Conservation (phyloP, 1,140 invertebrate species). For the Drosophila nigrodunni region DNA sequence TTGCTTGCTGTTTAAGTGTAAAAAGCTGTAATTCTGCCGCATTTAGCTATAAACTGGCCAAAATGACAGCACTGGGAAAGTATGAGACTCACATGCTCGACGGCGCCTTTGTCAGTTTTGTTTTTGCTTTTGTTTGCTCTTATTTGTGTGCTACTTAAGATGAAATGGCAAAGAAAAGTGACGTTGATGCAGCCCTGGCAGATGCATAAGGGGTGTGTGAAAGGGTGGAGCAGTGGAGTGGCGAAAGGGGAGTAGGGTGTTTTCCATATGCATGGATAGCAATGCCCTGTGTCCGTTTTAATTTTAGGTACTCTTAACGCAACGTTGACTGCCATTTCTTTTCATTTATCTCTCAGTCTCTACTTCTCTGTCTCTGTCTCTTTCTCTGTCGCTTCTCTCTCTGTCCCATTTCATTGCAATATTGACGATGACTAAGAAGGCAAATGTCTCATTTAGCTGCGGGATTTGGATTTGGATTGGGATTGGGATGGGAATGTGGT, state of each 20-base stretch:
- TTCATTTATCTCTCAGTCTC: slow-evolving; percentile 51
- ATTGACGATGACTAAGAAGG: slow-evolving; percentile 50
- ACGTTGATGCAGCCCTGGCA: slow-evolving; percentile 33
- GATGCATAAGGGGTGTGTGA: not conserved
- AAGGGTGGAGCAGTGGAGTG: not conserved
- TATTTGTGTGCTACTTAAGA: slow-evolving; percentile 82
- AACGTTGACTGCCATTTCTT: slow-evolving; percentile 69
- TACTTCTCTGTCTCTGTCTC: slow-evolving; percentile 8
- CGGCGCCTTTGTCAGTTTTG: slow-evolving; percentile 55
- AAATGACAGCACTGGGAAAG: not conserved
- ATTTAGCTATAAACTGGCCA: too few relatives aligned
- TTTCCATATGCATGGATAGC: slow-evolving; percentile 20
- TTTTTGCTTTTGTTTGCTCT: slow-evolving; percentile 62
- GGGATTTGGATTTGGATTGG: slow-evolving; percentile 4
- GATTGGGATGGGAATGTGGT: slow-evolving; percentile 5
- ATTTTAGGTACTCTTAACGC: slow-evolving; percentile 73
- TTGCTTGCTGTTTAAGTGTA: too few relatives aligned
- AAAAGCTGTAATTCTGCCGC: too few relatives aligned
- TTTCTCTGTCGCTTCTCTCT: not conserved
- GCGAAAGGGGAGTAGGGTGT: not conserved
- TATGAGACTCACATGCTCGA: not conserved
- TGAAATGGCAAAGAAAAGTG: slow-evolving; percentile 81
- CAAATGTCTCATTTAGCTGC: slow-evolving; percentile 26
- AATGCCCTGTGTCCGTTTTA: slow-evolving; percentile 72
- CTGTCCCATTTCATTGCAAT: slow-evolving; percentile 26